phyloP scores from a whole-genome alignment of 1,140 invertebrate genomes.

The Idris sp. region DNA sequence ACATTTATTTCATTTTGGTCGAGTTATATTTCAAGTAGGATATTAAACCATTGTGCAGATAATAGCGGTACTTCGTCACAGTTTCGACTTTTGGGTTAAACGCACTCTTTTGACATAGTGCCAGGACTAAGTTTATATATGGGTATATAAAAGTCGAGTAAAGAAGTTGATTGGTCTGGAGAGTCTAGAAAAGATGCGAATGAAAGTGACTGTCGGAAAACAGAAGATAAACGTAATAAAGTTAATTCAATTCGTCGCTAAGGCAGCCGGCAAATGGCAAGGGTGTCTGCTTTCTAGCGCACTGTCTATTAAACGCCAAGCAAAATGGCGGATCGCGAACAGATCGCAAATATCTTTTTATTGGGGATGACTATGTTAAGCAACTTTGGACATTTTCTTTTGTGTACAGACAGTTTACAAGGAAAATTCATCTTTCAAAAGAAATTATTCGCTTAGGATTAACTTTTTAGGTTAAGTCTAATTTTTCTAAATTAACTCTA shows the following conservation, averaged over 20 bases:
- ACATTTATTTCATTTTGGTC: constrained; percentile 35
- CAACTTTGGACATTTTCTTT: too few species aligned
- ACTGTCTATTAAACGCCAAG: constrained; percentile 69
- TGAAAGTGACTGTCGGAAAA: constrained; percentile 70
- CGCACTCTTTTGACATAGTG: constrained; percentile 33
- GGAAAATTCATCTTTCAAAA: too few species aligned
- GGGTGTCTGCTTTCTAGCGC: constrained; percentile 72
- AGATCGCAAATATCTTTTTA: constrained; percentile 44
- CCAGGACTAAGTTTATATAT: constrained; percentile 17
- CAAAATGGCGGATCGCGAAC: constrained; percentile 65
- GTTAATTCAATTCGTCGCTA: constrained; percentile 74
- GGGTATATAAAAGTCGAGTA: constrained; percentile 22
- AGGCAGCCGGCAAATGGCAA: constrained; percentile 52
- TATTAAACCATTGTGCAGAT: constrained; percentile 49
- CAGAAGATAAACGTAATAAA: constrained; percentile 76
- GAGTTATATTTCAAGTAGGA: constrained; percentile 33
- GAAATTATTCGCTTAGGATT: too few species aligned
- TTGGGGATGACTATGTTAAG: constrained; percentile 23
- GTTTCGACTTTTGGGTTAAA: constrained; percentile 49
- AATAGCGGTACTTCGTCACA: constrained; percentile 45
- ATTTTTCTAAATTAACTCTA: too few species aligned
- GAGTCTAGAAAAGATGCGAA: constrained; percentile 44
- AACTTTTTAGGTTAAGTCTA: too few species aligned
- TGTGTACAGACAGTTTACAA: too few species aligned
- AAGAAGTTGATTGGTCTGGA: constrained; percentile 59